Base-by-base conservation (phyloP, 2,888 invertebrate genomes). In the Trissolcus japonicus region DNA sequence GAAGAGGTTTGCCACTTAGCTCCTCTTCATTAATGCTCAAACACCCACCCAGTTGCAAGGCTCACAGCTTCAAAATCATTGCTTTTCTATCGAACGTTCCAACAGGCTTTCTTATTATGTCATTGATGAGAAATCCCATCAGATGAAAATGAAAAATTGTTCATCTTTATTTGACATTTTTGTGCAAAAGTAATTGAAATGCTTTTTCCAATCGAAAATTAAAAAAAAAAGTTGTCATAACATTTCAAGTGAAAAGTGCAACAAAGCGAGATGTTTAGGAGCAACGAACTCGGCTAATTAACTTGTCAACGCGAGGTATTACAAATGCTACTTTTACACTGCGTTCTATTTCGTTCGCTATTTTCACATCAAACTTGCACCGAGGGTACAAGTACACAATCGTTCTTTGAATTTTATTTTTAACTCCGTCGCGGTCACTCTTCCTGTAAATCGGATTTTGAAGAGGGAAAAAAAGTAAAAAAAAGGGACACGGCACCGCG, bases 251-350 rank as follows among this genome's bases (percentile, higher is more conserved):
- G 35, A 35, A 35, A 35, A 35, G 35, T 35, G 0, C 14, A 35
- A 16, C 11, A 66, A 65, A 40, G n/a, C 16, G 57, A 56, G 57
- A 56, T 56, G 43, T 62, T 61, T 40, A 25, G 19, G 69, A 35
- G 61, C 69, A 69, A 69, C 35, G 69, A 69, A 55, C 69, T 61
- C 69, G 25, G 25, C 61, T 69, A 69, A 69, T 69, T 62, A 62
- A 62, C 53, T 56, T 61, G 61, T 69, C 61, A 62, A 55, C 68
- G 60, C 68, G 43, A 53, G 54, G 41, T 35, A 68, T 46, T 53
- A 54, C 68, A 66, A 66, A 66, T 51, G 56, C 60, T 35, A 60
- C 68, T 59, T 54, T 60, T 54, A 40, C 56, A 2, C 3, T 19
- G 29, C 60, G 54, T 60, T 68, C 55, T 41, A 60, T 61, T 60